A percentile compares a stretch with the other conserved stretches of the same genome.
Evolutionary conservation across 2,797 vertebrate genomes (phyloP).

Genomic region (Acanthurus lineatus): DNA sequence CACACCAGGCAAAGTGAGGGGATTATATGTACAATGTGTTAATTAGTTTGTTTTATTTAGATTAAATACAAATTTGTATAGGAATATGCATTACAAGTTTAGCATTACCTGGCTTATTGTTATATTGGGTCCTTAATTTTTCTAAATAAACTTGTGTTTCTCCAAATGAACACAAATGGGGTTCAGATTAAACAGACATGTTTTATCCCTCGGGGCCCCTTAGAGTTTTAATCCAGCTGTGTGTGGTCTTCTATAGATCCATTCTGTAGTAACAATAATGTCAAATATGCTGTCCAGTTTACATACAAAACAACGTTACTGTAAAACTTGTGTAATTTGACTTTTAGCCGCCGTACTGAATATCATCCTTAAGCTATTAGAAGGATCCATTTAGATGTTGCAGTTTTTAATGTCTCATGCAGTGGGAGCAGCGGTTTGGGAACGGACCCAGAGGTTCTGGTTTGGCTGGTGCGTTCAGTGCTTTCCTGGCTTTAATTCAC

Average conservation of each 20-base stretch:
- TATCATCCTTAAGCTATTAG: not conserved
- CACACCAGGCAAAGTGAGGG: no score
- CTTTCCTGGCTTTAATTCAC: constrained; percentile 37
- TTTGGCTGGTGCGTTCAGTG: constrained; percentile 38
- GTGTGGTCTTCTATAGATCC: constrained; percentile 52
- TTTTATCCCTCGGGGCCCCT: not conserved
- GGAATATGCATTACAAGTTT: no score
- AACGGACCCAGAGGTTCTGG: constrained; percentile 30
- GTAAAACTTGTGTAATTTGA: no score
- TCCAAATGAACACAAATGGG: not conserved
- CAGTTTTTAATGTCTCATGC: constrained; percentile 18
- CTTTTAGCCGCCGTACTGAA: no score
- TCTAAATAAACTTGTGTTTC: not conserved
- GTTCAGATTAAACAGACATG: not conserved
- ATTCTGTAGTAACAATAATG: not conserved
- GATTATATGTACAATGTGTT: no score
- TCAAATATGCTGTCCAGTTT: not conserved
- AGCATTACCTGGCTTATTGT: no score
- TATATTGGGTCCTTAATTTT: not conserved
- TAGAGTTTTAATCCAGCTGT: constrained; percentile 16
- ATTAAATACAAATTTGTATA: no score
- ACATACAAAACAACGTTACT: not conserved
- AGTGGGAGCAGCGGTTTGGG: constrained; percentile 32
- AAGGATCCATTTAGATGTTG: not conserved
- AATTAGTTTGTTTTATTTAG: no score